phyloP scores from a whole-genome alignment of 1,140 invertebrate species.

The Conus ventricosus region DNA sequence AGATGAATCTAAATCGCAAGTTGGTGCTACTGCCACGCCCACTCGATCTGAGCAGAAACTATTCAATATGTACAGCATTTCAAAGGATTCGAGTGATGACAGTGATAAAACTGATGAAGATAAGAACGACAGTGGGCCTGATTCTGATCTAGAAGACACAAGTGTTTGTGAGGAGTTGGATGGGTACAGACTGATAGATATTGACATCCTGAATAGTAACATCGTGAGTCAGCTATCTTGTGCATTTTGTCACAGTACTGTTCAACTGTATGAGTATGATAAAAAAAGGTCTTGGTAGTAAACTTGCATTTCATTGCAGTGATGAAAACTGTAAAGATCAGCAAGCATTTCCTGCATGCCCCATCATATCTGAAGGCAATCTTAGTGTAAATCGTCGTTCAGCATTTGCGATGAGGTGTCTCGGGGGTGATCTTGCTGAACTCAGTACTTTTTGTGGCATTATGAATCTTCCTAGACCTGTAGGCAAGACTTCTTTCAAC shows the following conservation, averaged over 20 bases:
- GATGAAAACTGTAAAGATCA: background rate
- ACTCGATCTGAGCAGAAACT: too few species aligned
- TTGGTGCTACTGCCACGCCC: too few species aligned
- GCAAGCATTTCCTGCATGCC: background rate
- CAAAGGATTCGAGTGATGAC: too few species aligned
- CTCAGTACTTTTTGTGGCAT: slow-evolving; percentile 7
- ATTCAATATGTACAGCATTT: too few species aligned
- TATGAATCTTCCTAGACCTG: slow-evolving; percentile 3
- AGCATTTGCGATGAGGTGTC: slow-evolving; percentile 1
- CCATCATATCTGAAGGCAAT: background rate
- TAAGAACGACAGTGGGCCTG: too few species aligned
- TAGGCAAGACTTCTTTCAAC: background rate
- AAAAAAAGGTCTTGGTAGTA: too few species aligned
- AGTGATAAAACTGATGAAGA: too few species aligned
- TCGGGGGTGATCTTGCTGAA: background rate
- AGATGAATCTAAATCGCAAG: too few species aligned
- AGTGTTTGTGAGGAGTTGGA: too few species aligned
- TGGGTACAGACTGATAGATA: slow-evolving; percentile 12
- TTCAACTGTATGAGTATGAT: background rate
- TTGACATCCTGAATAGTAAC: background rate
- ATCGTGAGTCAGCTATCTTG: background rate
- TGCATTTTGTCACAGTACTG: background rate
- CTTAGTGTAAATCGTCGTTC: background rate
- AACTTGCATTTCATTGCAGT: background rate
- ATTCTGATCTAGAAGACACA: too few species aligned